phyloP scores from a whole-genome alignment of 2,888 invertebrate species.

The Anagyrus pseudococci region DNA sequence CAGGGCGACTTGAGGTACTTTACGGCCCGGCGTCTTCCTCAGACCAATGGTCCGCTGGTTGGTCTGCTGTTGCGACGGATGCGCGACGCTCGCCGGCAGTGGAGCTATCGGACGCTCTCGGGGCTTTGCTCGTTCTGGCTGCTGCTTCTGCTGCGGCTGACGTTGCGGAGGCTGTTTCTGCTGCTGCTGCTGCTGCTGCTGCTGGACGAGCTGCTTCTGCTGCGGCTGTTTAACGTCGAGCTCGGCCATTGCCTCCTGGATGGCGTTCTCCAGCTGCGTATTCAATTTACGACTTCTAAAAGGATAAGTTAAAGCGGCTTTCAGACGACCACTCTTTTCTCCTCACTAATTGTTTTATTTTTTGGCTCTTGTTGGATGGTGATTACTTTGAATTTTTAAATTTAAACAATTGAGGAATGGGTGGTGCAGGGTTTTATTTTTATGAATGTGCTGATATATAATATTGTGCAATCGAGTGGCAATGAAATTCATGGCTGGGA shows the following conservation, averaged over 20 bases:
- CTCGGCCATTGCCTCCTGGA: constrained; percentile 92
- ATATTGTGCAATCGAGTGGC: no score
- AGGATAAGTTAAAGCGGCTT: constrained; percentile 40
- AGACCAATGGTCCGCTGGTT: constrained; percentile 18
- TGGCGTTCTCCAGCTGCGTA: constrained; percentile 86
- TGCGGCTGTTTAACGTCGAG: constrained; percentile 69
- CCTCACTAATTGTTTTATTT: no score
- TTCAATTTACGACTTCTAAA: constrained; percentile 92
- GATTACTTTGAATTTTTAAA: no score
- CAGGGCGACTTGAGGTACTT: constrained; percentile 32
- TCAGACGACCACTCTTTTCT: constrained; percentile 3
- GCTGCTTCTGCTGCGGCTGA: neutral
- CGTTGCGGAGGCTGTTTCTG: neutral
- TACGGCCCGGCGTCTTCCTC: constrained; percentile 37
- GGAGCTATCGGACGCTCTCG: neutral
- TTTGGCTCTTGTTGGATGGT: no score
- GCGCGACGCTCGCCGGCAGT: neutral
- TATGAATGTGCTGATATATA: no score
- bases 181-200: neutral
- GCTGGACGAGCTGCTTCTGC: constrained; percentile 14
- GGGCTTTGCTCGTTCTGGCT: neutral
- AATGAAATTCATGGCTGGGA: no score
- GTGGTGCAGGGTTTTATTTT: no score
- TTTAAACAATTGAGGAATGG: no score
- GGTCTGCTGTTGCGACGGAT: neutral